A percentile compares a stretch with the other conserved stretches of the same genome.
phyloP scores from a whole-genome alignment of 1,140 invertebrate genomes.

The Trigoniulus corallinus region DNA sequence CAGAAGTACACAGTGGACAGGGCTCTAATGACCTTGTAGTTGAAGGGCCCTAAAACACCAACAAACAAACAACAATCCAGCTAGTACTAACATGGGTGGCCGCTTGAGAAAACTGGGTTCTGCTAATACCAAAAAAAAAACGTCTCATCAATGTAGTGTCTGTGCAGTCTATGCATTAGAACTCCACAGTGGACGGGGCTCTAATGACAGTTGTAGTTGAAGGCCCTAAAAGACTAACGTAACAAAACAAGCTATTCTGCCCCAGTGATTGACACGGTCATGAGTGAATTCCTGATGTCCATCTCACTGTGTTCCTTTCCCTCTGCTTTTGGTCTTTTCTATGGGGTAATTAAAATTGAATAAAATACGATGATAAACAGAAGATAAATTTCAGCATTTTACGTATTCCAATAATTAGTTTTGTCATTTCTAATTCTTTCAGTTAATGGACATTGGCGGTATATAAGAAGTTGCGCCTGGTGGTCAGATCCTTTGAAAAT shows the following conservation, averaged over 20 bases:
- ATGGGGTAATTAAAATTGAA: not conserved
- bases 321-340: not conserved
- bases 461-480: slow-evolving; percentile 72
- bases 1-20: too few relatives aligned
- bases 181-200: too few relatives aligned
- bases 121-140: too few relatives aligned
- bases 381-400: not conserved
- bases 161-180: too few relatives aligned
- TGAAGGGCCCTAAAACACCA: too few relatives aligned
- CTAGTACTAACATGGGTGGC: not conserved
- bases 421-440: slow-evolving; percentile 21
- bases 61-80: too few relatives aligned
- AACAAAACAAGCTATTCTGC: not conserved
- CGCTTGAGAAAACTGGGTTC: too few relatives aligned
- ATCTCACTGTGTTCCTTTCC: not conserved
- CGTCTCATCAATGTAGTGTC: too few relatives aligned
- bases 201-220: too few relatives aligned
- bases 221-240: too few relatives aligned
- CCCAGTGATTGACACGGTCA: not conserved
- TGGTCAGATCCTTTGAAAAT: slow-evolving; percentile 75
- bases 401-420: not conserved
- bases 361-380: not conserved
- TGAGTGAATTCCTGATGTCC: too few relatives aligned
- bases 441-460: slow-evolving; percentile 82
- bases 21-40: too few relatives aligned